These are phyloP conservation scores for Eulemur rufifrons DNA, from an alignment of 2,113 vertebrate genomes.

Conservation along the genomic window DNA sequence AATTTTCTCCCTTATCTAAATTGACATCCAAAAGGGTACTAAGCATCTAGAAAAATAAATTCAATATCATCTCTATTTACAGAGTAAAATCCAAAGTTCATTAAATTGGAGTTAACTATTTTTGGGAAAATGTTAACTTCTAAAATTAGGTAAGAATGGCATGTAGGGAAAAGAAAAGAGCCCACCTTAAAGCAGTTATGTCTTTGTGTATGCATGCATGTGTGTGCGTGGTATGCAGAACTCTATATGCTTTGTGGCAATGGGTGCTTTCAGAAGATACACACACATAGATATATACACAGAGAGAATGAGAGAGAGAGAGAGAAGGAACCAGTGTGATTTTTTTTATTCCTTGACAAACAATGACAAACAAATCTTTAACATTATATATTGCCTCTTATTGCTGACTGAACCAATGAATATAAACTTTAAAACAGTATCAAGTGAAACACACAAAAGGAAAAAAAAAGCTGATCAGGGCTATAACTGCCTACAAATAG, in stretches of 20 bases:
- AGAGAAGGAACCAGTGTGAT: background rate
- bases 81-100: constrained; percentile 16
- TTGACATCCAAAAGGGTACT: background rate
- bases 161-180: background rate
- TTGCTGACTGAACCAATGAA: background rate
- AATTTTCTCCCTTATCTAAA: background rate
- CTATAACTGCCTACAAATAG: background rate
- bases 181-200: background rate
- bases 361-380: background rate
- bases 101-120: constrained; percentile 37
- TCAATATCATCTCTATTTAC: background rate
- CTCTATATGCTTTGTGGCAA: background rate
- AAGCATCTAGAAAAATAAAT: constrained; percentile 36
- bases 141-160: background rate
- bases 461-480: background rate
- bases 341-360: background rate
- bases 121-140: background rate
- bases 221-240: background rate
- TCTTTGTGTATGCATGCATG: background rate
- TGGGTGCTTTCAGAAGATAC: background rate
- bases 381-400: background rate
- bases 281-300: background rate
- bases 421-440: background rate
- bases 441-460: background rate
- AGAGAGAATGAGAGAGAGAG: background rate